phyloP scores from a whole-genome alignment of 2,888 invertebrate genomes.

The Coenonympha arcania region DNA sequence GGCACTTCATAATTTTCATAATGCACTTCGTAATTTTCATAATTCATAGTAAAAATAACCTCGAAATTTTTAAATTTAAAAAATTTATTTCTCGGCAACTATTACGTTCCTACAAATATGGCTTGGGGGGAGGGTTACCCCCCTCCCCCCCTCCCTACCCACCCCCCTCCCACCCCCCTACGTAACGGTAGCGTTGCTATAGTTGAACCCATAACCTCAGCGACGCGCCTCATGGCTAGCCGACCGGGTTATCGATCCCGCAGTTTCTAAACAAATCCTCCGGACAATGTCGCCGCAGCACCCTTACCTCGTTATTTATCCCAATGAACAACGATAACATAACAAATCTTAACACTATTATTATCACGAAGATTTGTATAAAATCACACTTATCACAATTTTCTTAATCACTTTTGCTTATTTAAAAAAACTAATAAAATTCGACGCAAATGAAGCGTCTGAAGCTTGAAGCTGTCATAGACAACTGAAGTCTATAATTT shows the following conservation, averaged over 20 bases:
- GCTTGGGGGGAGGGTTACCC: too few species aligned
- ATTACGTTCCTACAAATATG: too few species aligned
- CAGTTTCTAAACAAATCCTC: slow-evolving; percentile 67
- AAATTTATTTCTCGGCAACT: too few species aligned
- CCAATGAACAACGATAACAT: slow-evolving; percentile 64
- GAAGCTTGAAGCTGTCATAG: slow-evolving; percentile 55
- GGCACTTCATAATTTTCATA: too few species aligned
- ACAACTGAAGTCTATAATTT: slow-evolving; percentile 16
- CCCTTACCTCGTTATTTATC: slow-evolving; percentile 68
- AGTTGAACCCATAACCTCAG: slow-evolving; percentile 75
- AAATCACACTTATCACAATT: slow-evolving; percentile 74
- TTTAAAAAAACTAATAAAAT: slow-evolving; percentile 68
- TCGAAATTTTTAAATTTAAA: too few species aligned
- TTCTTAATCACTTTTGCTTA: slow-evolving; percentile 66
- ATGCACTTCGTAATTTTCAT: too few species aligned
- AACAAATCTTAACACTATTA: slow-evolving; percentile 71
- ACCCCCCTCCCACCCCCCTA: too few species aligned
- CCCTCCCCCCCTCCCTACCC: too few species aligned
- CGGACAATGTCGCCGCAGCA: slow-evolving; percentile 39
- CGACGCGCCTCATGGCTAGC: slow-evolving; percentile 71
- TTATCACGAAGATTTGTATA: slow-evolving; percentile 71
- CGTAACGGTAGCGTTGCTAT: too few species aligned
- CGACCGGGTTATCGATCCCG: slow-evolving; percentile 72
- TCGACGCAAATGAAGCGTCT: slow-evolving; percentile 68
- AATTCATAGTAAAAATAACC: too few species aligned